Evolutionary conservation across 2,888 invertebrate genomes (phyloP), one percentile per base, ranked within the genome.

Genomic region (Strigamia transsilvanica): DNA sequence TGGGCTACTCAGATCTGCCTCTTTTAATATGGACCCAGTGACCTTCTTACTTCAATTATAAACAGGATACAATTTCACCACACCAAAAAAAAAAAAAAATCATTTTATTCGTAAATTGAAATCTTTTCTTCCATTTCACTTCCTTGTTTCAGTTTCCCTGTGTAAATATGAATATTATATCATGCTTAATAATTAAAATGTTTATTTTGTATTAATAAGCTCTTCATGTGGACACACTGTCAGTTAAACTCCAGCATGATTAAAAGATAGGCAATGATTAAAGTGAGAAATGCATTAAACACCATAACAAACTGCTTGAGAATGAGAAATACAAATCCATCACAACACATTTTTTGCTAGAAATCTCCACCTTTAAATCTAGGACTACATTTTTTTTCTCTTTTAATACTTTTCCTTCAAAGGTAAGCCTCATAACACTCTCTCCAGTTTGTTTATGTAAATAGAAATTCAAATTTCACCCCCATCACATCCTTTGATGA

Each of bases 1-100:
- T 73, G 73, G 73, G 32, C 73, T 32, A 73, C 73, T 73, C 73
- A 73, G 73, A 73, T 73, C 73, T 18, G 56, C 56, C 18, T n/a
- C 15, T 73, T n/a, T 73, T 15, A 73, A 32, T 32, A 27, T 73
- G 73, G 32, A 73, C 73, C 73, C 27, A 32, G 73, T 73, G 73
- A 73, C 73, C 73, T 73, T 73, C 13, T 73, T 73, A 38, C 38
- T 32, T 32, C 12, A 56, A 56, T 56, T 56, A 56, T 56, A 18
- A 56, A 56, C 56, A 56, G 56, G 56, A 56, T 73, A 27, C 32
- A 73, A 73, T 73, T 73, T 15, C 27, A 27, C 21, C 21, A 66
- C 7, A 73, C 21, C 10, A 61, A 18, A 10, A 21, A 51, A 15
- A 51, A 51, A 18, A 51, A 51, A 6, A 18, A 13, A 51, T 51